Base-by-base conservation (phyloP, 2,888 invertebrate genomes). In the Azorinus chamasolen region DNA sequence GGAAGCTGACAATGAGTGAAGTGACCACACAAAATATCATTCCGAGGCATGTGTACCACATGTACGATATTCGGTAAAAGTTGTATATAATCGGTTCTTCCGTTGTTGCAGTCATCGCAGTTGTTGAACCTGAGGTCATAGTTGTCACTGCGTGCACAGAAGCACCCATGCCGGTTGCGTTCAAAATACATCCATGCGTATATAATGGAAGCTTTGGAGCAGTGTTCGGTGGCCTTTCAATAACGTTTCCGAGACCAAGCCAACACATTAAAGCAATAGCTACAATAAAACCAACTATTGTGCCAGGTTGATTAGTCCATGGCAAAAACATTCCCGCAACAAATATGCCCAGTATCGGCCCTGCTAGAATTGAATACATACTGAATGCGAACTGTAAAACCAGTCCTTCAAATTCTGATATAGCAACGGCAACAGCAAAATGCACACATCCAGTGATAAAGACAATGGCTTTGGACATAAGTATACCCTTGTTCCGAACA, bases 321-420 rank as follows among this genome's bases (percentile, higher is more conserved):
- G 96, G 91, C 62, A 90, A 87, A 41, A 92, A 76, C 77, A 92
- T 88, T 45, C 91, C 91, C 5, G 91, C 76, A 1, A 88, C 85
- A 64, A 89, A 91, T 14, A 89, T 59, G 2, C 89, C 90, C 12
- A 90, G 77, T n/a, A n/a, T n/a, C n/a, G n/a, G n/a, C n/a, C n/a
- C n/a, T n/a, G n/a, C n/a, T n/a, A n/a, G n/a, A n/a, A n/a, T n/a
- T n/a, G n/a, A n/a, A n/a, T n/a, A n/a, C n/a, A n/a, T n/a, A n/a
- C n/a, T n/a, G n/a, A n/a, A n/a, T n/a, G n/a, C n/a, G n/a, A n/a
- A n/a, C n/a, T n/a, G n/a, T n/a, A n/a, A n/a, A n/a, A n/a, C n/a
- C n/a, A n/a, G n/a, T n/a, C n/a, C n/a, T n/a, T n/a, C n/a, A n/a
- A n/a, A n/a, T 32, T 48, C 8, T 2, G 59, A 46, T n/a, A 25